These are phyloP conservation scores for Thaleichthys pacificus DNA, from an alignment of 2,797 vertebrate genomes.

Conservation along the genomic window DNA sequence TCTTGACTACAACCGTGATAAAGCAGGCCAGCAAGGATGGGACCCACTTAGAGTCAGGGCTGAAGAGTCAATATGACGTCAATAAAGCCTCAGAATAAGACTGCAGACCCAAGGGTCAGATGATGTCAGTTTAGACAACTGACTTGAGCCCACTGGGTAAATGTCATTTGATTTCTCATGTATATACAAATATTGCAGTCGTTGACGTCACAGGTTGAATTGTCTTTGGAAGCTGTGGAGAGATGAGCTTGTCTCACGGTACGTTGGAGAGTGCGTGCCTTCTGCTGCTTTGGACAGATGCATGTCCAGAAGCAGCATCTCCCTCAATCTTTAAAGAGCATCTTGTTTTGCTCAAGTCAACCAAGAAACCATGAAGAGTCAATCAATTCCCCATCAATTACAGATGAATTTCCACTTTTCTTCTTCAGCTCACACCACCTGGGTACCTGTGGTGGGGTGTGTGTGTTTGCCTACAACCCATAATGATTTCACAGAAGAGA, in stretches of 20 bases:
- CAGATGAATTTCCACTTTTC: constrained; percentile 1
- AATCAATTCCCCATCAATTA: background rate
- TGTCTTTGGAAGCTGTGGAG: background rate
- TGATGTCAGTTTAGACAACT: too few relatives aligned
- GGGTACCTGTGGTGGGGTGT: background rate
- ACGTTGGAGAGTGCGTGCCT: background rate
- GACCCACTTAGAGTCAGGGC: background rate
- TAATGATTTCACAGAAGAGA: background rate
- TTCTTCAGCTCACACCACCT: background rate
- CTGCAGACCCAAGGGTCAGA: too few relatives aligned
- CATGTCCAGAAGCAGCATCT: background rate
- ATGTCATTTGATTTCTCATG: too few relatives aligned
- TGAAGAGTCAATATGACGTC: background rate
- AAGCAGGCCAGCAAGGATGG: background rate
- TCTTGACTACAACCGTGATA: background rate
- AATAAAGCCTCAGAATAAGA: too few relatives aligned
- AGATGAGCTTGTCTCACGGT: background rate
- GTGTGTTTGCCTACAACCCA: background rate
- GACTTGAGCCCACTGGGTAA: too few relatives aligned
- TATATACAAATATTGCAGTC: background rate
- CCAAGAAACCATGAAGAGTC: background rate
- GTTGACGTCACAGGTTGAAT: background rate
- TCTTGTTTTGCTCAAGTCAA: background rate
- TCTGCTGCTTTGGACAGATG: background rate
- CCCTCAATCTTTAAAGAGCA: background rate